Conservation (phyloP, 2,797 vertebrate genomes). For the Girardinus metallicus region DNA sequence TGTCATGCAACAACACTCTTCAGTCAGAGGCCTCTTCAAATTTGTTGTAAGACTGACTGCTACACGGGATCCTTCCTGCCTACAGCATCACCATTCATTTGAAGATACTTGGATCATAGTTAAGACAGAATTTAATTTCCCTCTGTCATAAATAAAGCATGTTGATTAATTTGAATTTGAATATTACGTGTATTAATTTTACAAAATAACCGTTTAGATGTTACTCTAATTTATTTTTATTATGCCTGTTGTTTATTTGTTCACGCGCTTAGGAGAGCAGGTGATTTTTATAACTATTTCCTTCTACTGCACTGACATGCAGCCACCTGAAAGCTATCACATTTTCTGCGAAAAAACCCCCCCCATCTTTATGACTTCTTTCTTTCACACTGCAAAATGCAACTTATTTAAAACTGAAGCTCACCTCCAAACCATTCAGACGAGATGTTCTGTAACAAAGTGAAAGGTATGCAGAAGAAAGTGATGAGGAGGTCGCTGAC, state of each 20-base stretch:
- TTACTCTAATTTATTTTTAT: background rate
- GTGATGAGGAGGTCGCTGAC: constrained; percentile 89
- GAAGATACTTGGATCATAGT: too few relatives aligned
- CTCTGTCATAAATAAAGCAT: too few relatives aligned
- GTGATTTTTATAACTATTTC: background rate
- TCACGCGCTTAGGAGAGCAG: background rate
- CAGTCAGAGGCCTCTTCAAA: too few relatives aligned
- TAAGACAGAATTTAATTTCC: too few relatives aligned
- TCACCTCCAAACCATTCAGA: constrained; percentile 87
- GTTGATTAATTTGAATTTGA: background rate
- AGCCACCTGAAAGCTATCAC: background rate
- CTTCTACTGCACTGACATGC: background rate
- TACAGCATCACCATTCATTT: too few relatives aligned
- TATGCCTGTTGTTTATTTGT: background rate
- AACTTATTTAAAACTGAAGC: constrained; percentile 20
- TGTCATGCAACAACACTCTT: too few relatives aligned
- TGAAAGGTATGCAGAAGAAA: constrained; percentile 87
- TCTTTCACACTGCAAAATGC: background rate
- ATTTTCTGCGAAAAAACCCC: background rate
- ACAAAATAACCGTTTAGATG: background rate
- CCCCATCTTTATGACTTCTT: background rate
- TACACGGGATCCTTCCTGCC: too few relatives aligned
- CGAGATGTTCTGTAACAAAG: constrained; percentile 86
- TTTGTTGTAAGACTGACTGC: too few relatives aligned
- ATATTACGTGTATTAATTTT: background rate